phyloP scores from a whole-genome alignment of 1,140 invertebrate genomes.

The Trachelipus rathkii region DNA sequence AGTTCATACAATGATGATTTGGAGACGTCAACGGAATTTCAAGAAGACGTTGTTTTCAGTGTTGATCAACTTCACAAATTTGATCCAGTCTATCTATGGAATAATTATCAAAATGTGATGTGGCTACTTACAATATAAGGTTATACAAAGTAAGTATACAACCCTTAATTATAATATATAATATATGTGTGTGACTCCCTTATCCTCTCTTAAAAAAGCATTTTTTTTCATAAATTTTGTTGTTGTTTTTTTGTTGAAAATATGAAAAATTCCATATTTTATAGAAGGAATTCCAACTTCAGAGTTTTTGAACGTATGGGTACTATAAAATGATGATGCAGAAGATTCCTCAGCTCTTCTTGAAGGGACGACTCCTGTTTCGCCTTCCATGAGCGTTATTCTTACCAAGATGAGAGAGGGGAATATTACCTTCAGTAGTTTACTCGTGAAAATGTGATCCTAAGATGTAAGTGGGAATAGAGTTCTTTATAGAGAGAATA shows the following conservation, averaged over 20 bases:
- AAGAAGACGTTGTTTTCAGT: conserved; percentile 28
- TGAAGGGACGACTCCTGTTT: neutral
- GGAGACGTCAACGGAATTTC: conserved; percentile 2
- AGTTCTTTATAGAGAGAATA: too few species aligned
- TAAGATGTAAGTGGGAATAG: too few species aligned
- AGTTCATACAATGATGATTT: neutral
- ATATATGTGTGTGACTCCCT: too few species aligned
- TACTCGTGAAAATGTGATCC: too few species aligned
- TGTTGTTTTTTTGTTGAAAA: too few species aligned
- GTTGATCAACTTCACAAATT: conserved; percentile 22
- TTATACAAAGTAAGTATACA: too few species aligned
- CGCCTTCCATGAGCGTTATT: neutral
- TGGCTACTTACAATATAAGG: too few species aligned
- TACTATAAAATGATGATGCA: neutral
- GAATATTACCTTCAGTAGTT: too few species aligned
- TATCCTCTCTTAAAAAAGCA: too few species aligned
- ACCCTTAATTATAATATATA: too few species aligned
- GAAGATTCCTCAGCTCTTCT: neutral
- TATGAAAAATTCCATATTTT: neutral
- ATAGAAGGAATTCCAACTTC: conserved; percentile 12
- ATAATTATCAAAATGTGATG: conserved; percentile 25
- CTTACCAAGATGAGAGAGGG: neutral
- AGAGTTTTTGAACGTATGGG: neutral
- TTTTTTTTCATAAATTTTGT: too few species aligned
- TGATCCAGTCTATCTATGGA: conserved; percentile 25